Percentiles rank a stretch among this genome's conserved stretches.
These are phyloP conservation scores for Drosophila repletoides DNA, from an alignment of 1,140 invertebrate species.

Conservation along the genomic window DNA sequence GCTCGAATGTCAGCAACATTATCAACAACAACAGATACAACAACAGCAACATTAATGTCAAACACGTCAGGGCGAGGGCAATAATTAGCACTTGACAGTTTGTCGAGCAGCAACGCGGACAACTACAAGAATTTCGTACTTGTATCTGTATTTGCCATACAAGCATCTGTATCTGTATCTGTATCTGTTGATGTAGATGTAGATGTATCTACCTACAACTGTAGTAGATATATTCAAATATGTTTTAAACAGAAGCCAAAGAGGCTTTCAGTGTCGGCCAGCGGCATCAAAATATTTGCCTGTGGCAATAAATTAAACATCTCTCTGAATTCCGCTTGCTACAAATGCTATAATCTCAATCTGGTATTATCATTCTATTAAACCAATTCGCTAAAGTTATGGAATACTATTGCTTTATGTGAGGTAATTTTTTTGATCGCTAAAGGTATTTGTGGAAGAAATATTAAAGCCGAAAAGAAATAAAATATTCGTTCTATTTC, in stretches of 20 bases:
- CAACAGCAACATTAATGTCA: slow-evolving; percentile 7
- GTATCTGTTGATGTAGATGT: neutral
- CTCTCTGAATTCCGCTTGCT: slow-evolving; percentile 33
- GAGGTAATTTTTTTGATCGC: too few species aligned
- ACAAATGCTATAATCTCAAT: neutral
- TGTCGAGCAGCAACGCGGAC: neutral
- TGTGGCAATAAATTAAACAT: slow-evolving; percentile 59
- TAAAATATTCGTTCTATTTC: too few species aligned
- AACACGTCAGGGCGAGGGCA: slow-evolving; percentile 13
- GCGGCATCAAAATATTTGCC: slow-evolving; percentile 23
- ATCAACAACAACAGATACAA: slow-evolving; percentile 39
- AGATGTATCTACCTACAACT: neutral
- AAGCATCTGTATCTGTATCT: slow-evolving; percentile 9
- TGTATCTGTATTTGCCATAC: slow-evolving; percentile 1
- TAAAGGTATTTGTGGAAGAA: too few species aligned
- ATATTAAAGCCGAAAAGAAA: too few species aligned
- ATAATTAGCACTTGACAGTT: slow-evolving; percentile 64
- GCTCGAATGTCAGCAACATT: slow-evolving; percentile 58
- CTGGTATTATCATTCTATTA: neutral
- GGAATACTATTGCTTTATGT: too few species aligned
- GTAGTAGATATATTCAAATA: neutral
- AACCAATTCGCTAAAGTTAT: neutral
- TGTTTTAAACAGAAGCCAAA: slow-evolving; percentile 5
- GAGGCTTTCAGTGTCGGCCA: slow-evolving; percentile 37
- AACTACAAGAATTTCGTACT: slow-evolving; percentile 10